Evolutionary conservation across 2,113 vertebrate genomes (phyloP), one percentile per base, ranked within the genome.

Genomic region (Bubo bubo): DNA sequence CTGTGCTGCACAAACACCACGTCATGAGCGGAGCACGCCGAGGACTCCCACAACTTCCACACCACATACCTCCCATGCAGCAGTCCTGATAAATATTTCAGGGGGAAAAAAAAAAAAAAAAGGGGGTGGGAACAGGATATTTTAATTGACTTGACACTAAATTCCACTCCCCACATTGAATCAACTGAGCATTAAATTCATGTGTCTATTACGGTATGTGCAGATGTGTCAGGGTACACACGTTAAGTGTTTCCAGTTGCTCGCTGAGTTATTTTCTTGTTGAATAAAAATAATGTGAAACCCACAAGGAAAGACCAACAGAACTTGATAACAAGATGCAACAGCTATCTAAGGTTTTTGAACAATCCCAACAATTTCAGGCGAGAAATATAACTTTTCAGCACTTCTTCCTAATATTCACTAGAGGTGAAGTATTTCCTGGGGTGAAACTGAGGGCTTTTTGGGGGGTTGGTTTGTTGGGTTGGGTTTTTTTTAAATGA

Each of bases 101-200:
- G 75, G 67, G 58, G 8, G 5, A 9, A 19, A 5, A 10, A 41
- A 18, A 21, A 24, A 50, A 50, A 35, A 28, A 39, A 12, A n/a
- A 12, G 18, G 10, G 41, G 49, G 77, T n/a, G 79, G 93, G 89
- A 97, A 96, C 93, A 97, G 96, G 91, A 95, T 96, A 97, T 96
- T 97, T 94, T 96, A 95, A 97, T 97, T 95, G 91, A 96, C 81
- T 89, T 95, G 92, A 97, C 95, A 96, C 94, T 88, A 88, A 89
- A 96, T 97, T 97, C 97, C 87, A 83, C 89, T 97, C 92, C 89
- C 92, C 9, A 14, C 85, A 3, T 75, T 93, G 95, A 95, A 96
- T 91, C 96, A 94, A 95, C 88, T 27, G 56, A 93, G 95, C 95
- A 95, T 96, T 95, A 95, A 94, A 96, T 96, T 97, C 95, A 96